A percentile compares a stretch with the other conserved stretches of the same genome.
These are phyloP conservation scores for Operophtera brumata DNA, from an alignment of 2,888 invertebrate species.

Conservation along the genomic window DNA sequence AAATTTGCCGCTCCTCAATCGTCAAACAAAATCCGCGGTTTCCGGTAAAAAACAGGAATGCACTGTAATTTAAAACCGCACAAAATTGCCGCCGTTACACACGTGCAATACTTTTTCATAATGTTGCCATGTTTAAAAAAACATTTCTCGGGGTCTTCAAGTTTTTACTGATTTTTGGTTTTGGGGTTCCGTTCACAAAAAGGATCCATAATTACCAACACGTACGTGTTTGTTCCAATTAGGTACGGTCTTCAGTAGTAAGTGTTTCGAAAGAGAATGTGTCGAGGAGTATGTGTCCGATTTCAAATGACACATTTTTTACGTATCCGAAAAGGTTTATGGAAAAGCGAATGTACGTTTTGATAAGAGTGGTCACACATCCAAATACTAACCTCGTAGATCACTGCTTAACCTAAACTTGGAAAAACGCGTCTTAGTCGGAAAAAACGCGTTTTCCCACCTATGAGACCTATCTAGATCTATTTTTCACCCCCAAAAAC, in stretches of 20 bases:
- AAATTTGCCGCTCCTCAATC: constrained; percentile 52
- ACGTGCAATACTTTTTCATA: constrained; percentile 63
- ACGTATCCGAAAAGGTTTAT: no score
- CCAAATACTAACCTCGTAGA: no score
- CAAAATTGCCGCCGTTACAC: constrained; percentile 65
- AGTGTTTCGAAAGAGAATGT: no score
- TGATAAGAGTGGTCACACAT: no score
- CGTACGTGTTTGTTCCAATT: not conserved
- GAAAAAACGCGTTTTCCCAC: no score
- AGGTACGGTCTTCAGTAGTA: not conserved
- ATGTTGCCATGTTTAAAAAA: constrained; percentile 55
- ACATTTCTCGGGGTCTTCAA: constrained; percentile 27
- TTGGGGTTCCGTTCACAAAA: constrained; percentile 9
- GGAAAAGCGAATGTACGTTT: no score
- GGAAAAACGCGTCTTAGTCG: no score
- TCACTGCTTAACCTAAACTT: no score
- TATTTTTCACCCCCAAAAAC: no score
- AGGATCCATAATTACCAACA: not conserved
- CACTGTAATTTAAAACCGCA: constrained; percentile 72
- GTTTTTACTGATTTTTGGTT: constrained; percentile 32
- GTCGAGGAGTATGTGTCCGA: no score
- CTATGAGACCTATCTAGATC: no score
- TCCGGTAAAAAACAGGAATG: constrained; percentile 72
- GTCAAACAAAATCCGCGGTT: constrained; percentile 64
- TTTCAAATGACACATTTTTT: no score